Conservation (phyloP, 2,888 invertebrate species). For the Gymnosoma rotundatum region DNA sequence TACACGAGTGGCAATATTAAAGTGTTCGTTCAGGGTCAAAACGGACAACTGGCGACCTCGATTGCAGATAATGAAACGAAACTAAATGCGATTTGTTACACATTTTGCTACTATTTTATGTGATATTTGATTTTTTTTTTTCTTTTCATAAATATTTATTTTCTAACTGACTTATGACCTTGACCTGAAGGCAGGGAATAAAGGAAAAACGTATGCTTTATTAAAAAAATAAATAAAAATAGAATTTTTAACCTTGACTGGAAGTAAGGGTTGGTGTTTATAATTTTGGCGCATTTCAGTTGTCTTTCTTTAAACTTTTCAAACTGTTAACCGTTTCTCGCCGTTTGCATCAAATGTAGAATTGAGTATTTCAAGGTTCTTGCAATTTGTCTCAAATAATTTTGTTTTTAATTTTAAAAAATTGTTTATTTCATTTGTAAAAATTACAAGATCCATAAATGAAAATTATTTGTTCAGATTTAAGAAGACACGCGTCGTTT, state of each 20-base stretch:
- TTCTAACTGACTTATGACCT: conserved; percentile 52
- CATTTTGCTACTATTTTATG: conserved; percentile 61
- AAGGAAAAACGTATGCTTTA: not conserved
- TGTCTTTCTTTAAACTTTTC: not conserved
- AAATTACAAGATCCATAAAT: not conserved
- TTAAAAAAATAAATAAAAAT: conserved; percentile 1
- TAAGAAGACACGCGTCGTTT: conserved; percentile 36
- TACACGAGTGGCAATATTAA: not conserved
- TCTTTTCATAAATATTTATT: not conserved
- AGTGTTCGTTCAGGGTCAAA: conserved; percentile 6
- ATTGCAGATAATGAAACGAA: conserved; percentile 48
- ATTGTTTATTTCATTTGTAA: not conserved
- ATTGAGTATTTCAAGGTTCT: conserved; percentile 38
- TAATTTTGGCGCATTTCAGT: conserved; percentile 37
- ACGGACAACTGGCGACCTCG: conserved; percentile 34
- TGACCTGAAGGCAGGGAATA: conserved; percentile 14
- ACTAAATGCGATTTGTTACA: conserved; percentile 62
- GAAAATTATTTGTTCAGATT: not conserved
- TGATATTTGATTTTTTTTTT: not conserved
- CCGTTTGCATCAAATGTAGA: not conserved
- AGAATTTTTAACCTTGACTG: conserved; percentile 40
- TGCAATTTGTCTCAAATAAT: conserved; percentile 27
- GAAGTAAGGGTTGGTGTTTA: conserved; percentile 9
- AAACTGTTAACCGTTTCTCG: conserved; percentile 50
- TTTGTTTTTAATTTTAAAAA: not conserved